These are phyloP conservation scores for Synanthedon myopaeformis DNA, from an alignment of 2,888 invertebrate species.

Conservation along the genomic window DNA sequence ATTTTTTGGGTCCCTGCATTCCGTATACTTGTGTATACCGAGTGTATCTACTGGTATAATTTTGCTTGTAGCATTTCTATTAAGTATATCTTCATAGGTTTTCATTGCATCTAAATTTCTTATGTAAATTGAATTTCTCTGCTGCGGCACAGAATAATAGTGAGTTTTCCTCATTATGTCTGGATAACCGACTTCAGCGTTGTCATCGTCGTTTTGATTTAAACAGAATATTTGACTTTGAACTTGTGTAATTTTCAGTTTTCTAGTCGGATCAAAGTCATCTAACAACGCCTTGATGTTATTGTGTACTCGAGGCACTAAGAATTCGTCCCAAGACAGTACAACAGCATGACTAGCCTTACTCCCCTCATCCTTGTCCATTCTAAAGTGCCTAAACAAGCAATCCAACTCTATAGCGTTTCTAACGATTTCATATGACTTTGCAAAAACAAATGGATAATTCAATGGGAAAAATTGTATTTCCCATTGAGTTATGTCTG, in stretches of 20 bases:
- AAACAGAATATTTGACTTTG: conserved; percentile 50
- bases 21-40: conserved; percentile 57
- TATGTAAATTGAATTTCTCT: conserved; percentile 30
- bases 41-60: conserved; percentile 41
- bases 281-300: conserved; percentile 64
- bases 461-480: conserved; percentile 75
- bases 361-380: conserved; percentile 54
- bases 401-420: conserved; percentile 75
- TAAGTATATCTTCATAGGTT: conserved; percentile 52
- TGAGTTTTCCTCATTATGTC: conserved; percentile 60
- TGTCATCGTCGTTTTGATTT: conserved; percentile 58
- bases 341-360: conserved; percentile 67
- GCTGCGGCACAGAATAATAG: conserved; percentile 42
- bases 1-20: conserved; percentile 51
- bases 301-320: conserved; percentile 72
- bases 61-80: conserved; percentile 31
- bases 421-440: conserved; percentile 54
- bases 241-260: conserved; percentile 35
- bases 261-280: conserved; percentile 59
- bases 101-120: conserved; percentile 56
- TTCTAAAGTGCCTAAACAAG: conserved; percentile 70
- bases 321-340: conserved; percentile 75
- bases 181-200: conserved; percentile 47
- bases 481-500: conserved; percentile 62
- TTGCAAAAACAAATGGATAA: conserved; percentile 70